phyloP scores from a whole-genome alignment of 1,140 invertebrate species.

The Zaprionus camerounensis region DNA sequence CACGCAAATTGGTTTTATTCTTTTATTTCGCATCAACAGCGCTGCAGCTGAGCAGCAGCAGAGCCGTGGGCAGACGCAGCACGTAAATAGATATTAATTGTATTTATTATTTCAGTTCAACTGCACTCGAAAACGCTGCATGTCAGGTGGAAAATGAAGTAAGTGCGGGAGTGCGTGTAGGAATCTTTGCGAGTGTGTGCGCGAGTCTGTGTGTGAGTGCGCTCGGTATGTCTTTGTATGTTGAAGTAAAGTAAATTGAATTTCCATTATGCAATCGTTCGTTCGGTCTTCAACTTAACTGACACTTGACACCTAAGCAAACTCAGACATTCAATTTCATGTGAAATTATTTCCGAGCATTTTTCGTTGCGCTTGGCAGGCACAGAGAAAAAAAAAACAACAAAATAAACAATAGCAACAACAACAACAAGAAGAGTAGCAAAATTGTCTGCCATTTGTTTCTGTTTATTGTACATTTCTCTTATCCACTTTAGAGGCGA shows the following conservation, averaged over 20 bases:
- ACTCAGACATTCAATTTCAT: constrained; percentile 68
- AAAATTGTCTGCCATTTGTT: constrained; percentile 59
- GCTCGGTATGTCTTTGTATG: constrained; percentile 1
- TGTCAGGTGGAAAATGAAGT: constrained; percentile 21
- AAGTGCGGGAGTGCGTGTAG: constrained; percentile 1
- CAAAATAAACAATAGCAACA: constrained; percentile 28
- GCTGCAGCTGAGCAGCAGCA: not conserved
- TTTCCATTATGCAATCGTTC: constrained; percentile 64
- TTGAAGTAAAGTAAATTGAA: constrained; percentile 53
- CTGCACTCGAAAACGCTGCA: constrained; percentile 16
- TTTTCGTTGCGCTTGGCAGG: constrained; percentile 29
- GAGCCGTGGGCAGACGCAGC: not conserved
- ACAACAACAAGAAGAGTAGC: constrained; percentile 1
- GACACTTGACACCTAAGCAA: constrained; percentile 69
- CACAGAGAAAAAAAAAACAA: constrained; percentile 7
- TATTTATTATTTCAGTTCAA: constrained; percentile 29
- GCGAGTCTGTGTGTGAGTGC: not conserved
- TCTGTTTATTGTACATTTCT: constrained; percentile 62
- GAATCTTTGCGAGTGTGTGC: constrained; percentile 1
- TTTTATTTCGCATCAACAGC: not conserved
- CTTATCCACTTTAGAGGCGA: constrained; percentile 56
- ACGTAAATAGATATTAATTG: constrained; percentile 32
- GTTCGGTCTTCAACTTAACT: constrained; percentile 64
- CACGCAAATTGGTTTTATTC: constrained; percentile 6
- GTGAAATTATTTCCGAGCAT: constrained; percentile 63